Percentiles rank a stretch among this genome's conserved stretches.
These are phyloP conservation scores for Morinoia aosen DNA, from an alignment of 2,888 invertebrate species.

Conservation along the genomic window DNA sequence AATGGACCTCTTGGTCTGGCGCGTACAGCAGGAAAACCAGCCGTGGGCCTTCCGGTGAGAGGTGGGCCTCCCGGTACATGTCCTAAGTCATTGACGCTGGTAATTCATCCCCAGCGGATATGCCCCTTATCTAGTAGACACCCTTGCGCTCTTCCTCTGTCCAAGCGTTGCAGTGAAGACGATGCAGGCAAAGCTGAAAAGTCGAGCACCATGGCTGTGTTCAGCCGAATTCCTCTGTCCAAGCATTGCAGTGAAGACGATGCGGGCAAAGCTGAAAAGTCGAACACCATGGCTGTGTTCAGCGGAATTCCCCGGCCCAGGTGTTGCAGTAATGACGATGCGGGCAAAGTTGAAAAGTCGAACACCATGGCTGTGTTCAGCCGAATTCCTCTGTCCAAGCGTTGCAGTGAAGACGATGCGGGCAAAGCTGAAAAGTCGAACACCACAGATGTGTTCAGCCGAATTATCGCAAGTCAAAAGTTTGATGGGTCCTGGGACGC, in stretches of 20 bases:
- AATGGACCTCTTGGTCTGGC: not conserved
- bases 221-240: not conserved
- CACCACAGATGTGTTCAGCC: not conserved
- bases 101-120: not conserved
- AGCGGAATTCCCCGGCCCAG: too few species aligned
- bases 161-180: not conserved
- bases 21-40: not conserved
- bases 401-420: not conserved
- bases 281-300: too few species aligned
- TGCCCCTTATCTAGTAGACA: not conserved
- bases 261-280: too few species aligned
- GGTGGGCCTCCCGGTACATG: not conserved
- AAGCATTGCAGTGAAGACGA: too few species aligned
- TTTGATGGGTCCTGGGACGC: not conserved
- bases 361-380: too few species aligned
- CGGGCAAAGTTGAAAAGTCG: too few species aligned
- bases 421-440: not conserved
- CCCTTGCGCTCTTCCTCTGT: not conserved
- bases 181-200: not conserved
- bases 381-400: too few species aligned
- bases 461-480: not conserved
- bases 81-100: too few species aligned
- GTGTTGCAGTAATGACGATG: too few species aligned
- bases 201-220: not conserved
- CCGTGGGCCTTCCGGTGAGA: not conserved